Evolutionary conservation across 2,113 vertebrate genomes (phyloP).

Genomic region (Alligator sinensis): DNA sequence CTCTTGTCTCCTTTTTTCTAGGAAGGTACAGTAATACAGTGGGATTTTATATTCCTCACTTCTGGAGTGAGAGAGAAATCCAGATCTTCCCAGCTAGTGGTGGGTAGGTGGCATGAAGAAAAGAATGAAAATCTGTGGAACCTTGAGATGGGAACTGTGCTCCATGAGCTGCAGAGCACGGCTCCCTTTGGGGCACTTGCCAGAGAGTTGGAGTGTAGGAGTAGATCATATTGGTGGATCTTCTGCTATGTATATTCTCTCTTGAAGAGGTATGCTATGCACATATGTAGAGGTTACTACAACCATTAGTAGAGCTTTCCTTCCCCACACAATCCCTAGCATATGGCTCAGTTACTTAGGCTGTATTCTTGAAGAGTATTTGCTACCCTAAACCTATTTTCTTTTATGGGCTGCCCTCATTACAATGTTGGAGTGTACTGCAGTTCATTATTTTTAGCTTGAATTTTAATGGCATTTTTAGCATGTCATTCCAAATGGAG

Average conservation of each 20-base stretch:
- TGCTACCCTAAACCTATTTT: neutral
- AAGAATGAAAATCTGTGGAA: accelerated
- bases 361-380: neutral
- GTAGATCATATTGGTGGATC: neutral
- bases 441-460: neutral
- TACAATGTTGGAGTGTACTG: neutral
- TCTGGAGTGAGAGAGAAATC: neutral
- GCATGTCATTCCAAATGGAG: neutral
- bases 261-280: neutral
- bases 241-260: neutral
- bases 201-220: neutral
- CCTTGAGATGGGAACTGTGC: neutral
- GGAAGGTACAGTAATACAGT: neutral
- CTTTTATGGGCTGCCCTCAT: neutral
- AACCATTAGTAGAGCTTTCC: neutral
- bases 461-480: neutral
- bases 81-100: neutral
- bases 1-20: neutral
- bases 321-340: neutral
- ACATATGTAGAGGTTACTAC: neutral
- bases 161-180: accelerated
- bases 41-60: neutral
- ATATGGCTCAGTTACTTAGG: neutral
- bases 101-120: neutral
- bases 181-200: accelerated